Percentiles rank a stretch among this genome's conserved stretches.
Conservation (phyloP, 2,797 vertebrate genomes). For the Cynodonichthys magdalenae region DNA sequence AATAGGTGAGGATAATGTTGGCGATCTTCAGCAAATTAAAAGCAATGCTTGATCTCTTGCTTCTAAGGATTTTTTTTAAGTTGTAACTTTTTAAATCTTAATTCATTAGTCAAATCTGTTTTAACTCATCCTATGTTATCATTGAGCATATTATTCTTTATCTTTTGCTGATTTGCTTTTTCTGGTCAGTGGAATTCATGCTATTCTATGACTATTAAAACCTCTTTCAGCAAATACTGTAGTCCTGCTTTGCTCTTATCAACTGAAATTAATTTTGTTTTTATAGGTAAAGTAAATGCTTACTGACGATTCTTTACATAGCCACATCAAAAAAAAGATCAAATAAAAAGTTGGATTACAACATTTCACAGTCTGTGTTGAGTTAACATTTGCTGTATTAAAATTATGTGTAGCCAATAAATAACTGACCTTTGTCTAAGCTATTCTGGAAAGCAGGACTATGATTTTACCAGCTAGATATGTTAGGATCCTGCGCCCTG, state of each 20-base stretch:
- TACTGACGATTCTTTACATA: neutral
- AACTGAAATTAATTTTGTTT: slow-evolving; percentile 1
- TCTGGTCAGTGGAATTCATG: too few relatives aligned
- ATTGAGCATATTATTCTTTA: too few relatives aligned
- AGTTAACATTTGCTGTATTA: slow-evolving; percentile 22
- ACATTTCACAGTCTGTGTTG: slow-evolving; percentile 1
- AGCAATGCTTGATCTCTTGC: slow-evolving; percentile 35
- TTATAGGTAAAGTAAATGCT: neutral
- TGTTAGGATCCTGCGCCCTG: slow-evolving; percentile 6
- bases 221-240: neutral
- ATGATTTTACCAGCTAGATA: slow-evolving; percentile 15
- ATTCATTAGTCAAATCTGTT: too few relatives aligned
- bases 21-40: slow-evolving; percentile 38
- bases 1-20: neutral
- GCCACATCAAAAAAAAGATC: neutral
- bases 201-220: too few relatives aligned
- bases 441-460: slow-evolving; percentile 17
- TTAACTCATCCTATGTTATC: too few relatives aligned
- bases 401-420: slow-evolving; percentile 31
- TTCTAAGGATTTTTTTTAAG: slow-evolving; percentile 7
- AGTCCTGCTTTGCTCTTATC: neutral
- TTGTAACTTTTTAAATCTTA: neutral
- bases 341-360: neutral
- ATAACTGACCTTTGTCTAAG: slow-evolving; percentile 55
- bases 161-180: too few relatives aligned